Percentiles rank a stretch among this genome's conserved stretches.
Evolutionary conservation across 2,113 vertebrate species (phyloP).

Genomic region (Acinonyx jubatus): DNA sequence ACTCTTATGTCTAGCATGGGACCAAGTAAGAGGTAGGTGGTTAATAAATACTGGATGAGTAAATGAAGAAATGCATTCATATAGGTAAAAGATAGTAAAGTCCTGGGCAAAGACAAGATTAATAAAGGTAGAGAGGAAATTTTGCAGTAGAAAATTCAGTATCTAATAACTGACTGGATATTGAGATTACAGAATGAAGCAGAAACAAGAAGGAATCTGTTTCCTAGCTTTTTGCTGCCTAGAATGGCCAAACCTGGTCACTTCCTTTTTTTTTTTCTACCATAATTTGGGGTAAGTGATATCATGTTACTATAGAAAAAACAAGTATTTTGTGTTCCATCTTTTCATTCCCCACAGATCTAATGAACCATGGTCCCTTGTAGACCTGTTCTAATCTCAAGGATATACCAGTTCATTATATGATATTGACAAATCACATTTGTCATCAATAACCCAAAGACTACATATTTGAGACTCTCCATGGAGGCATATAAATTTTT

Average conservation of each 20-base stretch:
- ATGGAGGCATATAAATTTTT: not conserved
- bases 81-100: not conserved
- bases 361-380: not conserved
- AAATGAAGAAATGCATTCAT: not conserved
- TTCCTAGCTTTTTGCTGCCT: not conserved
- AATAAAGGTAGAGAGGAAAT: not conserved
- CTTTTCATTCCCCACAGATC: no score
- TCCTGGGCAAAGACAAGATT: not conserved
- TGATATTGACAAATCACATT: not conserved
- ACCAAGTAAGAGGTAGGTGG: not conserved
- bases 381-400: not conserved
- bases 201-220: not conserved
- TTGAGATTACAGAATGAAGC: not conserved
- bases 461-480: not conserved
- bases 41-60: not conserved
- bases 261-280: not conserved
- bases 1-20: not conserved
- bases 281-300: not conserved
- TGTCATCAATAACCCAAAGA: not conserved
- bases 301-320: not conserved
- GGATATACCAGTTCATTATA: not conserved
- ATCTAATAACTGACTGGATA: not conserved
- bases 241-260: not conserved
- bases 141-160: not conserved
- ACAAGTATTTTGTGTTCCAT: not conserved